Conservation (phyloP, 2,888 invertebrate species). For the Cinara cedri region DNA sequence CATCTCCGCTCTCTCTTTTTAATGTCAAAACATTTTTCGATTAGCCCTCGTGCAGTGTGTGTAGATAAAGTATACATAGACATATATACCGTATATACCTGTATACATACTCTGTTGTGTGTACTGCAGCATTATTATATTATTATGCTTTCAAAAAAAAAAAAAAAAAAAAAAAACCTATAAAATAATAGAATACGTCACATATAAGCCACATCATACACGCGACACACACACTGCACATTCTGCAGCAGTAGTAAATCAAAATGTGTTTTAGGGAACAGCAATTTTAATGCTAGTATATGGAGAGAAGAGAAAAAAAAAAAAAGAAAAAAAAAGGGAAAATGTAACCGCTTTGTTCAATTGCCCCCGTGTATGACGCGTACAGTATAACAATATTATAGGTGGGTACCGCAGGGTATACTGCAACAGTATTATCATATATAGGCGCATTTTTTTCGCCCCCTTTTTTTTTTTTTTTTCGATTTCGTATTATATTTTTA, state of each 20-base stretch:
- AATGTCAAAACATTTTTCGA: constrained; percentile 47
- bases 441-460: constrained; percentile 16
- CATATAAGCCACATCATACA: constrained; percentile 21
- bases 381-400: no score
- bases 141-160: neutral
- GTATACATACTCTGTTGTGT: no score
- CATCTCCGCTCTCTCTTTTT: neutral
- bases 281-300: constrained; percentile 39
- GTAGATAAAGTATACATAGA: neutral
- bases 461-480: constrained; percentile 27
- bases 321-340: constrained; percentile 33
- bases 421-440: neutral
- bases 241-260: constrained; percentile 38
- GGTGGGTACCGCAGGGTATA: no score
- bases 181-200: constrained; percentile 50
- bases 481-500: neutral
- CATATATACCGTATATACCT: neutral
- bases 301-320: no score
- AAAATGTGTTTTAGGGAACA: constrained; percentile 51
- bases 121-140: neutral
- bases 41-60: neutral
- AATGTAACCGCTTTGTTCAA: constrained; percentile 53
- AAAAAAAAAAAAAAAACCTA: neutral
- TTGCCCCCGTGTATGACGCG: constrained; percentile 31
- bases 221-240: no score